These are phyloP conservation scores for Alcedo quadribrachys DNA, from an alignment of 2,797 vertebrate genomes.

Conservation along the genomic window DNA sequence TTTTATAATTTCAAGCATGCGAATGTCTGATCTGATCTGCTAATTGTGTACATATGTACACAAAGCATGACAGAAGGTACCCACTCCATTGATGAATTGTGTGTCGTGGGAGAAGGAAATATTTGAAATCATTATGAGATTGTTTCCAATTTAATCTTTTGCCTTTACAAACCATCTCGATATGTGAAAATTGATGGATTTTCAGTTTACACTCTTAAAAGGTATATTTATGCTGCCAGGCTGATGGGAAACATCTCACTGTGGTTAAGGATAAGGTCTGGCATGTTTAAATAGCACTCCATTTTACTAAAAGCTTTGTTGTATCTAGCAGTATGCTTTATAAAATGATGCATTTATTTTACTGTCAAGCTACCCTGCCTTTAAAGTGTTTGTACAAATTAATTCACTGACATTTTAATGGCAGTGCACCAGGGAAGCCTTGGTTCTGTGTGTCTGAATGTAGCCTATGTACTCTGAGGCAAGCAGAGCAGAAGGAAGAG, in stretches of 20 bases:
- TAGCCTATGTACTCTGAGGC: not conserved
- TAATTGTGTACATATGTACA: not conserved
- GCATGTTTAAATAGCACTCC: constrained; percentile 17
- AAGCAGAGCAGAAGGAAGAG: not conserved
- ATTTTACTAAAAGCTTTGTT: constrained; percentile 33
- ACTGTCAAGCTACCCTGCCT: not conserved
- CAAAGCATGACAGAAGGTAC: not conserved
- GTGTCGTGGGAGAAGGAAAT: not conserved
- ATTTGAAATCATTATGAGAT: not conserved
- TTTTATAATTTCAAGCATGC: not conserved
- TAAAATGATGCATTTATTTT: constrained; percentile 14
- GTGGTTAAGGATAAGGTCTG: constrained; percentile 17
- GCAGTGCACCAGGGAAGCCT: not conserved
- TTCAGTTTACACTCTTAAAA: constrained; percentile 25
- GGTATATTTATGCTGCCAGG: constrained; percentile 12
- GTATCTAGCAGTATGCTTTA: not conserved
- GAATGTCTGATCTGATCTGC: not conserved
- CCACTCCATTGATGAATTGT: not conserved
- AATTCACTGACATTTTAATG: constrained; percentile 35
- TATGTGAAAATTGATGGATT: not conserved
- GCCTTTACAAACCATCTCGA: not conserved
- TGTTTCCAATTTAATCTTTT: constrained; percentile 20
- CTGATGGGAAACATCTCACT: not conserved
- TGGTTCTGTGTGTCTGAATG: not conserved
- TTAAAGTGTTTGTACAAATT: constrained; percentile 23